These are phyloP conservation scores for Hirundo rustica DNA, from an alignment of 2,797 vertebrate genomes.

Conservation along the genomic window DNA sequence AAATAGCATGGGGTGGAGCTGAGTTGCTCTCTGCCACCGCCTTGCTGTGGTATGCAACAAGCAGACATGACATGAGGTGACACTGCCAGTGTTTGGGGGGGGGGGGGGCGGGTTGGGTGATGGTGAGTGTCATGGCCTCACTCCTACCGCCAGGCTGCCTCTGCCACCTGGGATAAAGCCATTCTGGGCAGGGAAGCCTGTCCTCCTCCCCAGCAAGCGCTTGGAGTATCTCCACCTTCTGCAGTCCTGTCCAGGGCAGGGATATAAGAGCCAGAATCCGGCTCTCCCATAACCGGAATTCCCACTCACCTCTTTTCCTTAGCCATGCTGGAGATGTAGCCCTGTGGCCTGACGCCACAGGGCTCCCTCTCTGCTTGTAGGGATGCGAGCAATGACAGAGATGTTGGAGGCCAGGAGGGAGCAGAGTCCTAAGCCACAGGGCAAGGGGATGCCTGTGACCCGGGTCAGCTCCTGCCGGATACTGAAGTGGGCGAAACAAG, in stretches of 20 bases:
- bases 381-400: no score
- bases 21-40: neutral
- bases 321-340: rapidly evolving
- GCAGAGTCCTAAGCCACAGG: neutral
- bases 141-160: neutral
- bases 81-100: rapidly evolving
- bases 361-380: no score
- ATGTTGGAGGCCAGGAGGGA: neutral
- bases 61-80: neutral
- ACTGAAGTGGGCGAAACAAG: neutral
- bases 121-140: neutral
- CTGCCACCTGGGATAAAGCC: neutral
- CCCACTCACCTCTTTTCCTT: neutral
- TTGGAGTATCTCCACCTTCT: neutral
- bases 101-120: neutral
- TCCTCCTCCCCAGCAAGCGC: neutral
- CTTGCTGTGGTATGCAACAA: neutral
- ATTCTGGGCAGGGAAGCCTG: neutral
- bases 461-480: neutral
- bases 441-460: neutral
- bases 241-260: neutral
- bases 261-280: neutral
- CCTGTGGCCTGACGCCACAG: neutral
- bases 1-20: neutral
- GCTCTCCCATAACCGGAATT: neutral